Base-by-base conservation (phyloP, 2,888 invertebrate genomes). In the Lasioglossum calceatum region DNA sequence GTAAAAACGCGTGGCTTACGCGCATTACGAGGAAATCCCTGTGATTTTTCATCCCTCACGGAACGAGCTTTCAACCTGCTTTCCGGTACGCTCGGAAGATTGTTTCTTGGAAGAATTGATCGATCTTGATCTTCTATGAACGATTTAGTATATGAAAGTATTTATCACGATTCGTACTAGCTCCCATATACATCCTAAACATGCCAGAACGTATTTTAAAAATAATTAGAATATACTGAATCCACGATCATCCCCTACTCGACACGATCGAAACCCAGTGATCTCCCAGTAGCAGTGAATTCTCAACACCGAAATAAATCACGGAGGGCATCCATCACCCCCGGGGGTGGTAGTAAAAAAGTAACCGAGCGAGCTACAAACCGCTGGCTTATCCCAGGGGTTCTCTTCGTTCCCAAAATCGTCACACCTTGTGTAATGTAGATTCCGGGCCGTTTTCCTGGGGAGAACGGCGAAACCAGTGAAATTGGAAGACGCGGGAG, bases 361-460 rank as follows among this genome's bases (percentile, higher is more conserved):
- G 92, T 92, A 90, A 90, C 88, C 87, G 91, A 81, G 83, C 87
- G 88, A 91, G 90, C 91, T 91, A 93, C 93, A 92, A 93, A 93
- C 92, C 91, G 90, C 87, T 87, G 90, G 91, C 92, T 93, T 93
- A 93, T 92, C 91, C 92, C 90, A 36, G 88, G 84, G 87, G 87
- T 82, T 73, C 86, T 79, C 87, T 84, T 85, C 87, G 84, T 88
- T 87, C 88, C 84, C 76, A 79, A 81, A 86, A 77, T 61, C 82
- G 47, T 32, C 47, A n/a, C 23, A 39, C 39, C 36, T 70, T 23
- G 39, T 39, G 70, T 39, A 23, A 70, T n/a, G 10, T n/a, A 54
- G 64, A 64, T 64, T 32, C 32, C 32, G 27, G 27, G 1, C 19
- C 27, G 8, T 10, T 32, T 27, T 14, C 19, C n/a, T 0, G 10